Evolutionary conservation across 2,888 invertebrate genomes (phyloP).

Genomic region (Beris chalybata): DNA sequence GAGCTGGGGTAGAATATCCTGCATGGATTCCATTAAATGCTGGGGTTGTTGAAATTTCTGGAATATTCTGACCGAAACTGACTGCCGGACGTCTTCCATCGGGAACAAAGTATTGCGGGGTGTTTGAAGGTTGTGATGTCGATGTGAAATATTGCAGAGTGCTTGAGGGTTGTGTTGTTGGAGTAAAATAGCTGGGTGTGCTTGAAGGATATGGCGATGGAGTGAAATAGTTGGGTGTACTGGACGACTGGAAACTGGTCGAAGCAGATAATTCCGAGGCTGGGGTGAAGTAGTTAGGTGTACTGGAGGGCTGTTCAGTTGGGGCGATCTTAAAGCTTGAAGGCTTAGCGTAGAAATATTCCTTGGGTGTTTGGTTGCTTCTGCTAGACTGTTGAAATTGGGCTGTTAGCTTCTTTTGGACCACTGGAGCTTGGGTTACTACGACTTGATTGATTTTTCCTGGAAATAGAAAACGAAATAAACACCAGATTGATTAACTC

Average conservation of each 20-base stretch:
- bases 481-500: not conserved
- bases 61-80: not conserved
- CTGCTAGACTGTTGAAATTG: too few species aligned
- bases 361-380: too few species aligned
- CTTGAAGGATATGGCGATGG: too few species aligned
- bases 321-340: too few species aligned
- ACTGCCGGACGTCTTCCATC: slow-evolving; percentile 26
- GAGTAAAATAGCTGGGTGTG: too few species aligned
- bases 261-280: too few species aligned
- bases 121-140: not conserved
- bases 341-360: too few species aligned
- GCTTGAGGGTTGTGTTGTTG: not conserved
- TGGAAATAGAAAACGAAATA: too few species aligned
- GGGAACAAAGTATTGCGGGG: slow-evolving; percentile 8
- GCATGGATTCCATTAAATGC: slow-evolving; percentile 4
- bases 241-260: too few species aligned
- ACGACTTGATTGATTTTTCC: not conserved
- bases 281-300: too few species aligned
- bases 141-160: not conserved
- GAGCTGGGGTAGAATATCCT: slow-evolving; percentile 1
- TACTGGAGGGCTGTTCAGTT: too few species aligned
- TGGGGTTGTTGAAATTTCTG: not conserved
- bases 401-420: slow-evolving; percentile 40
- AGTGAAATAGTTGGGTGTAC: too few species aligned
- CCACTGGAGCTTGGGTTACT: slow-evolving; percentile 47